Evolutionary conservation across 1,140 invertebrate genomes (phyloP).

Genomic region (Nomia melanderi): DNA sequence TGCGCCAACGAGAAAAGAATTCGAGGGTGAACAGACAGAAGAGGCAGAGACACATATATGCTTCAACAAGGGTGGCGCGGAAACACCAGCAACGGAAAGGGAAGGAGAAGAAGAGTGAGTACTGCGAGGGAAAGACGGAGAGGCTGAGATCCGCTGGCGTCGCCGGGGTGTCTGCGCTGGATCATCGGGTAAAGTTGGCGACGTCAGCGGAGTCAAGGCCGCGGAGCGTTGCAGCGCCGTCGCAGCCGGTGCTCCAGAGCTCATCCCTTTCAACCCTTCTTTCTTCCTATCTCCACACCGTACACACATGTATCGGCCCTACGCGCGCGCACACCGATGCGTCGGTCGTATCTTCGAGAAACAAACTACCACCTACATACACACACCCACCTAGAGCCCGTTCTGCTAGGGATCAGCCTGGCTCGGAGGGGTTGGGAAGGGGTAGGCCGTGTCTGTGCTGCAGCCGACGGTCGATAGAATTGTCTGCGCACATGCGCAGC

Average conservation of each 20-base stretch:
- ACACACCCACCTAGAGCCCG: not conserved
- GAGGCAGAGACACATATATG: slow-evolving; percentile 1
- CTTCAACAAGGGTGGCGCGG: not conserved
- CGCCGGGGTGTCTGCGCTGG: slow-evolving; percentile 64
- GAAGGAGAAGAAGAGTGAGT: not conserved
- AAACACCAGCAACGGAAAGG: not conserved
- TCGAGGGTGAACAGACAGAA: slow-evolving; percentile 15
- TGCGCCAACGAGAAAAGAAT: slow-evolving; percentile 50
- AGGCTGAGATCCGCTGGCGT: slow-evolving; percentile 33
- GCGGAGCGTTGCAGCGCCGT: slow-evolving; percentile 65
- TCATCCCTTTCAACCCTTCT: not conserved
- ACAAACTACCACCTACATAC: slow-evolving; percentile 35
- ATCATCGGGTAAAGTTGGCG: slow-evolving; percentile 70
- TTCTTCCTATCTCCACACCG: slow-evolving; percentile 37
- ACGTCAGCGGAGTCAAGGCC: slow-evolving; percentile 75
- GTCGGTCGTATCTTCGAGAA: slow-evolving; percentile 46
- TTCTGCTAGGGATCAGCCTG: slow-evolving; percentile 62
- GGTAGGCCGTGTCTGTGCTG: slow-evolving; percentile 78
- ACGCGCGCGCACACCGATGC: slow-evolving; percentile 21
- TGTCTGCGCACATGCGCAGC: slow-evolving; percentile 78
- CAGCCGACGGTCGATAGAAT: slow-evolving; percentile 78
- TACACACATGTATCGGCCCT: not conserved
- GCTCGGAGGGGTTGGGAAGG: slow-evolving; percentile 66
- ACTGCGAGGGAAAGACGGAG: not conserved
- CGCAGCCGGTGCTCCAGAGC: slow-evolving; percentile 40